Conservation (phyloP, 2,888 invertebrate species). For the Caenorhabditis afra region DNA sequence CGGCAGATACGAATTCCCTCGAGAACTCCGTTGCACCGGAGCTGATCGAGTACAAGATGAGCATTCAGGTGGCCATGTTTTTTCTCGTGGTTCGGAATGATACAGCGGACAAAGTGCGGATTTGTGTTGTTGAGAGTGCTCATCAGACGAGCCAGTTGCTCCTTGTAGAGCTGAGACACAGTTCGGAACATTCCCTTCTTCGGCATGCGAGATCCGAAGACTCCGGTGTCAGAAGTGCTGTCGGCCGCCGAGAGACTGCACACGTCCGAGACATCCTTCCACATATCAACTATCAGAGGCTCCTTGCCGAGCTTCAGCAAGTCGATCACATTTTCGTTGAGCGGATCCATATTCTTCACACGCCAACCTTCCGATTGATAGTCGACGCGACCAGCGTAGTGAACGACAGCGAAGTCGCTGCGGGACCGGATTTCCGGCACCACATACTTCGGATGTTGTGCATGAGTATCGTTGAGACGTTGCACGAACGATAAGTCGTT, state of each 20-base stretch:
- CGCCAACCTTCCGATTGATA: conserved; percentile 98
- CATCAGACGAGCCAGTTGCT: conserved; percentile 97
- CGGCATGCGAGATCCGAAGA: conserved; percentile 89
- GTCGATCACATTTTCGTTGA: conserved; percentile 98
- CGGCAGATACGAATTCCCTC: conserved; percentile 99
- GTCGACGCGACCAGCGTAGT: conserved; percentile 86
- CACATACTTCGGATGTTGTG: conserved; percentile 96
- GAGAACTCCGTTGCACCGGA: conserved; percentile 97
- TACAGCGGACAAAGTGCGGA: conserved; percentile 99
- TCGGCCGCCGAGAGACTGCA: conserved; percentile 64
- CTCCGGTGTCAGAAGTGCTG: conserved; percentile 85
- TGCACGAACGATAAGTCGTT: conserved; percentile 98
- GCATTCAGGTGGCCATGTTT: conserved; percentile 96
- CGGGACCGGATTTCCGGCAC: conserved; percentile 82
- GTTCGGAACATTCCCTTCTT: conserved; percentile 94
- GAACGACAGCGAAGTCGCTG: conserved; percentile 91
- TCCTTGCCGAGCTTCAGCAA: conserved; percentile 94
- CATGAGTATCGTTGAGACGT: conserved; percentile 93
- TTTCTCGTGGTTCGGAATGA: conserved; percentile 99
- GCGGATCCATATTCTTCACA: conserved; percentile 99
- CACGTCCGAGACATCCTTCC: conserved; percentile 88
- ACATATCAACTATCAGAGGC: conserved; percentile 95
- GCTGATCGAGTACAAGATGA: conserved; percentile 96
- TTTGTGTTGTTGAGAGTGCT: conserved; percentile 90
- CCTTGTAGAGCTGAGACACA: conserved; percentile 95